Conservation (phyloP, 2,888 invertebrate species). For the Clunio marinus region DNA sequence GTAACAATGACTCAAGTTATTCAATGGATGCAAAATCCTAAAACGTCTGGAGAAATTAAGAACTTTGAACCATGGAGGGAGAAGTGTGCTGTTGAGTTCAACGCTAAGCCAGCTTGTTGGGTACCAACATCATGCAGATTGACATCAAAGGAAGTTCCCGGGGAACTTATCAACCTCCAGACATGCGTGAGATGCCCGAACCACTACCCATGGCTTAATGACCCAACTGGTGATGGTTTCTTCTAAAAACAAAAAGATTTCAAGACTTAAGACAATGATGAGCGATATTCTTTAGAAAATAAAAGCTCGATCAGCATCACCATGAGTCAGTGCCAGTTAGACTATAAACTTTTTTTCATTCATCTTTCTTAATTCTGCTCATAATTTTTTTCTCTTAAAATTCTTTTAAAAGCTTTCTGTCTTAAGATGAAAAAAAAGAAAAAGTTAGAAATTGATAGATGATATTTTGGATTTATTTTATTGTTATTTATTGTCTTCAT, state of each 20-base stretch:
- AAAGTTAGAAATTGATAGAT: too few species aligned
- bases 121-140: slow-evolving; percentile 87
- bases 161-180: slow-evolving; percentile 88
- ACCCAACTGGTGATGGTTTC: slow-evolving; percentile 57
- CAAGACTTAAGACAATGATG: too few species aligned
- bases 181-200: slow-evolving; percentile 90
- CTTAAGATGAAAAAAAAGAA: too few species aligned
- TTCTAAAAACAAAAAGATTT: slow-evolving; percentile 23
- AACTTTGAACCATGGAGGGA: slow-evolving; percentile 94
- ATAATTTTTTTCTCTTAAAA: too few species aligned
- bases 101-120: slow-evolving; percentile 74
- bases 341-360: not conserved
- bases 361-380: not conserved
- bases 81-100: slow-evolving; percentile 79
- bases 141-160: slow-evolving; percentile 88
- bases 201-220: slow-evolving; percentile 92
- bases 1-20: slow-evolving; percentile 95
- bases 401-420: too few species aligned
- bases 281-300: too few species aligned
- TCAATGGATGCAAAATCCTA: slow-evolving; percentile 92
- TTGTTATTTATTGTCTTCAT: too few species aligned
- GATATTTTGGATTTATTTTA: too few species aligned
- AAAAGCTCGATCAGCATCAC: too few species aligned
- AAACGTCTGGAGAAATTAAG: slow-evolving; percentile 77
- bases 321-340: slow-evolving; percentile 23